Evolutionary conservation across 1,140 invertebrate genomes (phyloP), one percentile per base, ranked within the genome.

Genomic region (Papilio xuthus): DNA sequence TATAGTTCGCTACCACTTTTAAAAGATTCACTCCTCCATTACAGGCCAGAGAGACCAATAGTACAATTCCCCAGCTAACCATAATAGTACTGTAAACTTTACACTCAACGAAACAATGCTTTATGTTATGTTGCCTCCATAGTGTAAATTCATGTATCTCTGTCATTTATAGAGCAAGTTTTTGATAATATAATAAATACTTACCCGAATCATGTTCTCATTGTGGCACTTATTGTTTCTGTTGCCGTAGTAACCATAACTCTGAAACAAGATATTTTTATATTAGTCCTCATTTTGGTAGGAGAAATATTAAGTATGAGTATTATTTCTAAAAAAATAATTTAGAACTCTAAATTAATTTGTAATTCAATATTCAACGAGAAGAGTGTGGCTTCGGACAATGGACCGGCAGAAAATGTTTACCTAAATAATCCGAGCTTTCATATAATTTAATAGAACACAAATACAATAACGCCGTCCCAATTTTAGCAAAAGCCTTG

Each of bases 131-230:
- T 37, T 37, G 4, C 47, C 3, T 50, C 1, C 0, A 50, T 18
- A n/a, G 15, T 50, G 1, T 50, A 4, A n/a, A 50, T 50, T n/a
- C 3, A 50, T 18, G 47, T 50, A 10, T 50, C 18, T 50, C 47
- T 37, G 26, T 26, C n/a, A n/a, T 63, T 73, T 42, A 41, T n/a
- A 76, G 72, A 23, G 26, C 12, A 63, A 60, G n/a, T n/a, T 72
- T 56, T 37, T 70, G 12, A 15, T 44, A 60, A 42, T 63, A 78
- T 23, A 77, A 47, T 70, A 77, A 60, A 79, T 74, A 87, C 88
- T 87, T 81, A 93, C 91, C 90, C 88, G 88, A 87, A 82, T 93
- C 91, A 93, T 93, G 78, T 81, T 91, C 85, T 84, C 80, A 81
- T 80, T 76, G 81, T 78, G 37, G 41, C 85, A 50, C 26, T 78